phyloP scores from a whole-genome alignment of 2,888 invertebrate genomes.

The Beris morrisii region DNA sequence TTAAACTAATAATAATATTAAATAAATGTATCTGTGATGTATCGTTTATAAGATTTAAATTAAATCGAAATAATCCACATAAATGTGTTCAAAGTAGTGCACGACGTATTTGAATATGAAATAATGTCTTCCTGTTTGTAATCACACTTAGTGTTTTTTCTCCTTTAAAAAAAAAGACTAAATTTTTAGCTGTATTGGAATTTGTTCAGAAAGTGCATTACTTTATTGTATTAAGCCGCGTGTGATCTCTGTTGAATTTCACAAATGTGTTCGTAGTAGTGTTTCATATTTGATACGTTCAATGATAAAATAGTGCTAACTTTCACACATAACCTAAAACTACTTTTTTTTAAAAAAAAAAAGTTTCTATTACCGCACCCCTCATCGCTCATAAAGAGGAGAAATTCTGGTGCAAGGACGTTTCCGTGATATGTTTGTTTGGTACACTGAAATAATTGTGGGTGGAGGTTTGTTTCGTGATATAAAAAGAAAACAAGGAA shows the following conservation, averaged over 20 bases:
- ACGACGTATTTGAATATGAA: conserved; percentile 18
- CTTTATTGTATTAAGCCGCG: too few species aligned
- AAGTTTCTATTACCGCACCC: too few species aligned
- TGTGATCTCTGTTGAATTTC: too few species aligned
- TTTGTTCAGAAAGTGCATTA: too few species aligned
- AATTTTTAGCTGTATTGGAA: too few species aligned
- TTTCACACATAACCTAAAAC: too few species aligned
- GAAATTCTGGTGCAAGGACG: conserved; percentile 32
- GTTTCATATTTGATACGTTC: too few species aligned
- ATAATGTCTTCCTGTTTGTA: conserved; percentile 22
- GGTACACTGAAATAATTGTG: conserved; percentile 9
- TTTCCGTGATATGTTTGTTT: conserved; percentile 1
- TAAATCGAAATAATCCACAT: conserved; percentile 12
- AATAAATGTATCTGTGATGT: conserved; percentile 26
- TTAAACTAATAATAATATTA: conserved; percentile 16
- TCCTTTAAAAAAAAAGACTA: too few species aligned
- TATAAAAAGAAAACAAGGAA: conserved; percentile 12
- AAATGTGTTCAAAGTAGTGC: conserved; percentile 23
- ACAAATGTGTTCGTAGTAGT: too few species aligned
- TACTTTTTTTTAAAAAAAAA: too few species aligned
- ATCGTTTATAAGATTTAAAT: background rate
- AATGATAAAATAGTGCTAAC: too few species aligned
- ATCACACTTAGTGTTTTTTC: too few species aligned
- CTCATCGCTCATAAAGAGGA: conserved; percentile 16
- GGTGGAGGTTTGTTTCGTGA: conserved; percentile 24